Base-by-base conservation (phyloP, 2,797 vertebrate species). In the Hoplostethus mediterraneus region DNA sequence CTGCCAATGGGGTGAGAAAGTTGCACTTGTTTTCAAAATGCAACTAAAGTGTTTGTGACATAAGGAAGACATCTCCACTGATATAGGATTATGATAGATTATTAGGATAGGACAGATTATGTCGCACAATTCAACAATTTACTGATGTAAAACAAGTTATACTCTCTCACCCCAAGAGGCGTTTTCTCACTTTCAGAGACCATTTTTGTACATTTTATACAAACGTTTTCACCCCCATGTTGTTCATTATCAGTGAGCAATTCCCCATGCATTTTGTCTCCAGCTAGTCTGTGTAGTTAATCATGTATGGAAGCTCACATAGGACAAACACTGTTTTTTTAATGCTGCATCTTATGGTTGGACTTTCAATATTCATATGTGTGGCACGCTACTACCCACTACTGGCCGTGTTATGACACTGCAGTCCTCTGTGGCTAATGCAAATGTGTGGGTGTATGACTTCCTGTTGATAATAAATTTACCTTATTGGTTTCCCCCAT, bases 321-420 rank as follows among this genome's bases (percentile, higher is more conserved):
- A 12, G 66, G 52, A 61, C 81, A 68, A 64, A 71, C 72, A 51
- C 74, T 44, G n/a, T 31, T 21, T 53, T 8, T 66, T 21, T 21
- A 21, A 21, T 74, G 72, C 61, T 67, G 21, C 40, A 25, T 47
- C 44, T 40, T 21, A 25, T 17, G 31, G 55, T 45, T 16, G 40
- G 67, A 45, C 66, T 55, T 1, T 52, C 13, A 62, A 4, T 21
- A 13, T 28, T 47, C 28, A 59, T 71, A 78, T 86, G 71, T 73
- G 16, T 66, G 71, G 88, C 86, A 45, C 91, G 82, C 74, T 71
- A 75, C 87, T 89, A 83, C 93, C 92, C 85, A 92, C 94, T 79
- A 57, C 82, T 91, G 94, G 90, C 68, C 63, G 42, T 77, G 16
- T 40, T 13, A 13, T 11, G 58, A 54, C 78, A 91, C 79, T 91